A percentile compares a stretch with the other conserved stretches of the same genome.
phyloP scores from a whole-genome alignment of 2,113 vertebrate species.

The Ophiodon elongatus region DNA sequence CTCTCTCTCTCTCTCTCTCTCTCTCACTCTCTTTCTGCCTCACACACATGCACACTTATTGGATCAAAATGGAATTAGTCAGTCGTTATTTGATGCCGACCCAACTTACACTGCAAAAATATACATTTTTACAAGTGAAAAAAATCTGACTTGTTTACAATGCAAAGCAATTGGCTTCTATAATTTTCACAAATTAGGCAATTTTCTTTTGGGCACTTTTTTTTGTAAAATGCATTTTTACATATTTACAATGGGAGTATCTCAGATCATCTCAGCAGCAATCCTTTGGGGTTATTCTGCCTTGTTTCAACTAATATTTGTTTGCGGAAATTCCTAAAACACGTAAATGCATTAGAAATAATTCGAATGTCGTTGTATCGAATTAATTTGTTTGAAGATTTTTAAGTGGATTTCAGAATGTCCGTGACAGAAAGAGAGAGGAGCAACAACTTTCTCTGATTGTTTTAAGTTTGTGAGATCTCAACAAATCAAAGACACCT shows the following conservation, averaged over 20 bases:
- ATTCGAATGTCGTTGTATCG: slow-evolving; percentile 51
- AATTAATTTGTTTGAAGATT: slow-evolving; percentile 33
- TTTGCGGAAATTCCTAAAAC: slow-evolving; percentile 55
- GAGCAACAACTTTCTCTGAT: background rate
- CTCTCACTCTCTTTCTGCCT: slow-evolving; percentile 30
- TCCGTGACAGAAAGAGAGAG: slow-evolving; percentile 23
- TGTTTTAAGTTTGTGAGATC: background rate
- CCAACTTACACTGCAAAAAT: slow-evolving; percentile 59
- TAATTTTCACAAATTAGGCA: slow-evolving; percentile 4
- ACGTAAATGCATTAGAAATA: slow-evolving; percentile 44
- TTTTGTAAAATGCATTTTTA: too few species aligned
- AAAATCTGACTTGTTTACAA: slow-evolving; percentile 64
- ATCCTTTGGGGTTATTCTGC: background rate
- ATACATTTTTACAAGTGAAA: slow-evolving; percentile 59
- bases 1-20: slow-evolving; percentile 39
- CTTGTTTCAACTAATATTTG: slow-evolving; percentile 34
- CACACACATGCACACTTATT: slow-evolving; percentile 76
- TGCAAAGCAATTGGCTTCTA: slow-evolving; percentile 38
- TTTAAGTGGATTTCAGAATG: slow-evolving; percentile 9
- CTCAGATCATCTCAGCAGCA: too few species aligned
- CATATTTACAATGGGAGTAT: too few species aligned
- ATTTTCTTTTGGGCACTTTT: slow-evolving; percentile 15
- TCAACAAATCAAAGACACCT: slow-evolving; percentile 49
- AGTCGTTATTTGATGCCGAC: slow-evolving; percentile 73
- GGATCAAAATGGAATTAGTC: slow-evolving; percentile 83